Conservation (phyloP, 2,888 invertebrate genomes). For the Thecocarcelia acutangulata region DNA sequence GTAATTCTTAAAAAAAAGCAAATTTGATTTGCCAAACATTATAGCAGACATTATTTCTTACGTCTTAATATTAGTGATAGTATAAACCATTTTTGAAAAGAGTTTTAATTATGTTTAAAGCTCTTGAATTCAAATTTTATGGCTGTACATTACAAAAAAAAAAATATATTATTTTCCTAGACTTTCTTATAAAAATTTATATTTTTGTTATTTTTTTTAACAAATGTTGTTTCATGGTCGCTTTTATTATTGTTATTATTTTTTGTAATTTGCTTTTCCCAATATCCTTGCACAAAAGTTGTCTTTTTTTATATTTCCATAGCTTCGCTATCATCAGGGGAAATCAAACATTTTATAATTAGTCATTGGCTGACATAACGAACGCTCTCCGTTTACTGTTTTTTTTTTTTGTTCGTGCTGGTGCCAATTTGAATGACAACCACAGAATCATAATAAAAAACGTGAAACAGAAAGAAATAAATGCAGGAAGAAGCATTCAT, state of each 20-base stretch:
- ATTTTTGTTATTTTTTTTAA: constrained; percentile 2
- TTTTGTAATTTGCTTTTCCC: too few species aligned
- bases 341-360: constrained; percentile 81
- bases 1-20: too few species aligned
- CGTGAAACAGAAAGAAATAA: constrained; percentile 10
- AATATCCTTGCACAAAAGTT: constrained; percentile 41
- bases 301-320: constrained; percentile 26
- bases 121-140: too few species aligned
- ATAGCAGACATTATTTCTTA: too few species aligned
- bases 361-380: constrained; percentile 75
- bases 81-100: too few species aligned
- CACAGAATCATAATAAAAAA: constrained; percentile 33
- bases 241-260: not conserved
- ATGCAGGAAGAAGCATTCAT: constrained; percentile 27
- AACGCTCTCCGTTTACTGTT: constrained; percentile 10
- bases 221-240: constrained; percentile 23
- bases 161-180: constrained; percentile 14
- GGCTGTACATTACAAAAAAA: too few species aligned
- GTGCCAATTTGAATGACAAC: constrained; percentile 45
- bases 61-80: too few species aligned
- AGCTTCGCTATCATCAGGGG: constrained; percentile 73
- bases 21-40: too few species aligned
- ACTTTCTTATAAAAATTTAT: constrained; percentile 34
- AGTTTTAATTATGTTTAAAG: too few species aligned
- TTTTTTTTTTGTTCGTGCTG: not conserved